Evolutionary conservation across 2,113 vertebrate genomes (phyloP), one percentile per base, ranked within the genome.

Genomic region (Taurulus bubalis): DNA sequence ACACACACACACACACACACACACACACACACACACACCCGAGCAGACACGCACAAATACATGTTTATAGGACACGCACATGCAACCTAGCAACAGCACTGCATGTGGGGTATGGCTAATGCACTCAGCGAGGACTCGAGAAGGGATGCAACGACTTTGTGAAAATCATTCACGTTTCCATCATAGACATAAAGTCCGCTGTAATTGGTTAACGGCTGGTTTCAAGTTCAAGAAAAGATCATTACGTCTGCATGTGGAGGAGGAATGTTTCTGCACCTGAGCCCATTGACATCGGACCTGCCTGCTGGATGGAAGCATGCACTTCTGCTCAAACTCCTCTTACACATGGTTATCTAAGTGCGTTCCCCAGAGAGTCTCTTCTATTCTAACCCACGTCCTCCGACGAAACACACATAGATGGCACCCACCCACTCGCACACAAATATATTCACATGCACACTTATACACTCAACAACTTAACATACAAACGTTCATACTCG

Each of bases 1-100:
- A 36, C 69, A 72, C 58, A 66, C 22, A 67, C 58, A 55, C 64
- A 55, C 40, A 77, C 71, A 67, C 56, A 63, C 55, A 78, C 77
- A 36, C 69, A 72, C 58, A 66, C 22, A 67, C 58, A 55, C 64
- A 55, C 40, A 77, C 71, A 67, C 56, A 63, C 55, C n/a, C n/a
- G n/a, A n/a, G n/a, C n/a, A 40, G 26, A 42, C 49, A 32, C 28
- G 20, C 40, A 51, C 68, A 55, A 63, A 72, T 30, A 26, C 53
- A 75, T 64, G 71, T 42, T 42, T 24, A 62, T 60, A 69, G 62
- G 74, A 72, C 73, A 10, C 28, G 55, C 73, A 47, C 49, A 42
- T 45, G 76, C 82, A 88, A 45, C 87, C 85, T 84, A 85, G 86
- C 86, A 90, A 92, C 92, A 80, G 74, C 69, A 2, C 30, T 47